Base-by-base conservation (phyloP, 1,140 invertebrate species). In the Aculops lycopersici region DNA sequence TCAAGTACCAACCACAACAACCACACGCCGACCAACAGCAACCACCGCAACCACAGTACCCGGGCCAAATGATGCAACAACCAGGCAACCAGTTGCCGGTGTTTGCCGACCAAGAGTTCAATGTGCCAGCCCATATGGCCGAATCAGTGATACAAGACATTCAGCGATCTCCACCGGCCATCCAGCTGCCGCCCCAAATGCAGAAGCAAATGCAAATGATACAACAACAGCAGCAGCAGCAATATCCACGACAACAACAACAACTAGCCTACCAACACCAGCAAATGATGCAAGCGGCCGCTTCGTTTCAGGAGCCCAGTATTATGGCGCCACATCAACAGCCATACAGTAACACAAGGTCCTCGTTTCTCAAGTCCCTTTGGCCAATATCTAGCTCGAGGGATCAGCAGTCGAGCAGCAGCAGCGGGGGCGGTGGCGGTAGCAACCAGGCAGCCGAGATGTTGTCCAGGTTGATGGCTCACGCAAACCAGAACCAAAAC, bases 381-480 rank as follows among this genome's bases (percentile, higher is more conserved):
- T n/a, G n/a, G n/a, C n/a, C n/a, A n/a, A n/a, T n/a, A n/a, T n/a
- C n/a, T n/a, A n/a, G n/a, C n/a, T n/a, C n/a, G n/a, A n/a, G n/a
- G n/a, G n/a, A n/a, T n/a, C n/a, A n/a, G n/a, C n/a, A n/a, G n/a
- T n/a, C n/a, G n/a, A n/a, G n/a, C n/a, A n/a, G n/a, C n/a, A n/a
- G n/a, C n/a, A n/a, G n/a, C n/a, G n/a, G n/a, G n/a, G n/a, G n/a
- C n/a, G n/a, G n/a, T n/a, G n/a, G n/a, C n/a, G n/a, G n/a, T n/a
- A n/a, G n/a, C n/a, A n/a, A n/a, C n/a, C n/a, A n/a, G n/a, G n/a
- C n/a, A n/a, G n/a, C n/a, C n/a, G n/a, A n/a, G n/a, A n/a, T n/a
- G n/a, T n/a, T n/a, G n/a, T n/a, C n/a, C 19, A 40, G 35, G 8
- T 40, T 20, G 19, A 20, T 40, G 4, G 35, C 35, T 36, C 39